phyloP scores from a whole-genome alignment of 2,888 invertebrate species.

The Platypus cylindrus region DNA sequence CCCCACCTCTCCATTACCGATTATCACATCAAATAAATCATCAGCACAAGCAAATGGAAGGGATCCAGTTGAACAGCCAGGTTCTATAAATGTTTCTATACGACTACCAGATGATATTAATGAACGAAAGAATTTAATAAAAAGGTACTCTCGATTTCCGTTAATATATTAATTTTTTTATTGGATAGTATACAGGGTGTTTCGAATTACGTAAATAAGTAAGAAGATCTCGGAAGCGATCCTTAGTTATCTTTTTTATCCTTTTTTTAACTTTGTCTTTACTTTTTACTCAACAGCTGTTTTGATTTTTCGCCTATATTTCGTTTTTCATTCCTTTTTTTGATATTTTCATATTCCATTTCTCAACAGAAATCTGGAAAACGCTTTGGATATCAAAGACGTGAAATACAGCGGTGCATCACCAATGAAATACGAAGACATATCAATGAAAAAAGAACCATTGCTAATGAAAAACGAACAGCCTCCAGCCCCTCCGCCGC shows the following conservation, averaged over 20 bases:
- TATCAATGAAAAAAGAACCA: conserved; percentile 28
- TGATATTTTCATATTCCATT: conserved; percentile 1
- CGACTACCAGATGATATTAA: conserved; percentile 34
- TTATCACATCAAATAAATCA: conserved; percentile 22
- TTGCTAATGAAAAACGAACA: conserved; percentile 24
- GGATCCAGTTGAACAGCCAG: conserved; percentile 21
- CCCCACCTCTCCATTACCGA: conserved; percentile 22
- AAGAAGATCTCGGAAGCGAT: too few species aligned
- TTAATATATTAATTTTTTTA: too few species aligned
- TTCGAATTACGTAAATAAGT: too few species aligned
- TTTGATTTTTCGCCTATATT: too few species aligned
- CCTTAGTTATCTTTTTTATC: too few species aligned
- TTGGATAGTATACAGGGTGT: too few species aligned
- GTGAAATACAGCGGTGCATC: conserved; percentile 21
- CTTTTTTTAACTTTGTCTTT: too few species aligned
- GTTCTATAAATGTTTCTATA: conserved; percentile 34
- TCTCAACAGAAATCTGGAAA: conserved; percentile 21
- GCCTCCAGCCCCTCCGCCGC: too few species aligned
- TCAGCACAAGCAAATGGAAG: conserved; percentile 12
- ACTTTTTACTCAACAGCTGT: too few species aligned
- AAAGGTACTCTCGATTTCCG: conserved; percentile 23
- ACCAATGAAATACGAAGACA: conserved; percentile 16
- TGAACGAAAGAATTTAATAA: conserved; percentile 34
- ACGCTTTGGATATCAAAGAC: conserved; percentile 22
- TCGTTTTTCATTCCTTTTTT: too few species aligned